Base-by-base conservation (phyloP, 2,113 vertebrate species). In the Pachycephala philippinensis region DNA sequence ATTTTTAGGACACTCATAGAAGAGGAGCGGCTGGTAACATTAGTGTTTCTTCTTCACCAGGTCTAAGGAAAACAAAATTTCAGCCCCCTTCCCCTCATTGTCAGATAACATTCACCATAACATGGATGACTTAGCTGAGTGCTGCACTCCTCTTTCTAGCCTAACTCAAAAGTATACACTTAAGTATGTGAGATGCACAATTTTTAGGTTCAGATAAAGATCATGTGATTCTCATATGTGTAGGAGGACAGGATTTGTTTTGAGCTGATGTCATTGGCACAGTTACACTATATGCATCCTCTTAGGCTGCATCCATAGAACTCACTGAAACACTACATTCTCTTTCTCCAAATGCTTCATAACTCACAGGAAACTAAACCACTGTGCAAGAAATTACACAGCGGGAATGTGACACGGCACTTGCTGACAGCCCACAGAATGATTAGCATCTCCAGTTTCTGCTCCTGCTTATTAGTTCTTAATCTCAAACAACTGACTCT, bases 371-470 rank as follows among this genome's bases (percentile, higher is more conserved):
- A 85, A 66, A 78, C 42, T 65, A 63, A 68, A 75, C 16, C 68
- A 52, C 20, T 20, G 5, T 50, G 24, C 26, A 64, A 70, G 60
- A n/a, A 82, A 60, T 39, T 35, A 61, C 3, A 9, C 20, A 30
- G n/a, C 0, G 2, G 26, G 26, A 89, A 59, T 50, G 52, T 27
- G 49, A 95, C 89, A 72, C 4, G 2, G 44, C 66, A 31, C 16
- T 88, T 72, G 45, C 75, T 76, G 66, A 74, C 64, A 93, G 60
- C 53, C 60, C 28, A 40, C 47, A 19, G 52, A 63, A 30, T 63
- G 16, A 75, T 78, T 21, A 82, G 7, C 61, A 60, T 56, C 53
- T 97, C 53, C 52, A 22, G 26, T 71, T 94, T 86, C 80, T 92
- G 59, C 37, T 76, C 39, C 20, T 68, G 60, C 7, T 86, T 87